phyloP scores from a whole-genome alignment of 2,888 invertebrate genomes.

The Ornithoptera priamus region DNA sequence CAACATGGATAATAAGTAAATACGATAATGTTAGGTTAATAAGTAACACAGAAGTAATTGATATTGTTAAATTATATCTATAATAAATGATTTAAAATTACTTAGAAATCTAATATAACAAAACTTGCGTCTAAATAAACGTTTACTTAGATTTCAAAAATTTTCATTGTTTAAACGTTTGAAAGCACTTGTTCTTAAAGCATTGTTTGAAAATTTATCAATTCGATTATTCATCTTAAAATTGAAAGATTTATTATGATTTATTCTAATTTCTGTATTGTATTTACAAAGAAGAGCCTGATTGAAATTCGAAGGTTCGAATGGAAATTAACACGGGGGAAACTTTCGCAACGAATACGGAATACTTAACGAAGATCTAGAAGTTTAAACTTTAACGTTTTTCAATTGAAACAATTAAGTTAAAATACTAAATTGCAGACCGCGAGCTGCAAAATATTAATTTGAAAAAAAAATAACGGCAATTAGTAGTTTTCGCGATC shows the following conservation, averaged over 20 bases:
- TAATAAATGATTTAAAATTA: no score
- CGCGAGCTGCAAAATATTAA: not conserved
- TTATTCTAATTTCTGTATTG: not conserved
- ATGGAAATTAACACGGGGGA: slow-evolving; percentile 7
- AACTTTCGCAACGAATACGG: slow-evolving; percentile 4
- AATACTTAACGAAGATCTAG: slow-evolving; percentile 1
- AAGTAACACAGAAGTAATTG: no score
- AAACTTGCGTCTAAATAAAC: no score
- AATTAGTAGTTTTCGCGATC: no score
- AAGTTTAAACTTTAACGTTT: slow-evolving; percentile 1
- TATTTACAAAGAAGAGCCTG: slow-evolving; percentile 11
- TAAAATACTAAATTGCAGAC: not conserved
- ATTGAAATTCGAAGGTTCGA: slow-evolving; percentile 5
- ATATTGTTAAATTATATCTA: no score
- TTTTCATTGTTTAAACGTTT: not conserved
- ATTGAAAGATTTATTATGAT: not conserved
- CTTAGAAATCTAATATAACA: no score
- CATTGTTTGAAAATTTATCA: not conserved
- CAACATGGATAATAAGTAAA: no score
- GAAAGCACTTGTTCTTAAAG: not conserved
- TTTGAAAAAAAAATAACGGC: not conserved
- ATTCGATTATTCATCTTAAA: not conserved
- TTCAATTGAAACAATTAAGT: not conserved
- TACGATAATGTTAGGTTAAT: no score
- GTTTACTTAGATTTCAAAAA: no score